These are phyloP conservation scores for Myiagra hebetior DNA, from an alignment of 2,113 vertebrate species.

Conservation along the genomic window DNA sequence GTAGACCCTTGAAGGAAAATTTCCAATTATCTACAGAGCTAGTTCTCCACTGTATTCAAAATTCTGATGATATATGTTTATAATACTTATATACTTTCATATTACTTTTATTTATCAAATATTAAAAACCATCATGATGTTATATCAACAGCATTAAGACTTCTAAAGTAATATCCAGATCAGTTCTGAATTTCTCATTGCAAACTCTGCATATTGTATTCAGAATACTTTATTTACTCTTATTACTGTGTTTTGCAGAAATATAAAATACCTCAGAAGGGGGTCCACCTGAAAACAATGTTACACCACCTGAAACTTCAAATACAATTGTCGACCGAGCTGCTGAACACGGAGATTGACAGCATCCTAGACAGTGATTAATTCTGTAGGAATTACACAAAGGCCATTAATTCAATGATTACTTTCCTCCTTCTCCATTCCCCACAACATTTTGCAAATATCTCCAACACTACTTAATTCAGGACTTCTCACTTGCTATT, in stretches of 20 bases:
- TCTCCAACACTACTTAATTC: neutral
- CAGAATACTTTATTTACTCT: neutral
- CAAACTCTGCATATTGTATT: neutral
- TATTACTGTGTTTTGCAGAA: neutral
- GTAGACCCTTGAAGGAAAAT: neutral
- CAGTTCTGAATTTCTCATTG: neutral
- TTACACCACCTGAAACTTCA: neutral
- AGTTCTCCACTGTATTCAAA: neutral
- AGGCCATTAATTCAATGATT: neutral
- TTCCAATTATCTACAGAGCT: neutral
- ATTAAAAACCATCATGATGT: neutral
- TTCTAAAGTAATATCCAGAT: neutral
- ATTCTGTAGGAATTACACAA: neutral
- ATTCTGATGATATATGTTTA: neutral
- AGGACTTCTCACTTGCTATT: neutral
- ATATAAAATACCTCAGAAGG: neutral
- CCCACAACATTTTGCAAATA: neutral
- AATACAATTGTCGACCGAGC: fast-evolving
- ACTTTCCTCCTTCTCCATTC: neutral
- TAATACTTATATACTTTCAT: neutral
- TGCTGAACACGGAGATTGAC: neutral
- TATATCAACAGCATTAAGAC: neutral
- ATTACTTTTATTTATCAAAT: neutral
- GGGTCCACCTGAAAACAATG: neutral
- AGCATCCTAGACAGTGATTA: neutral